phyloP scores from a whole-genome alignment of 2,888 invertebrate genomes.

The Fragum whitleyi region DNA sequence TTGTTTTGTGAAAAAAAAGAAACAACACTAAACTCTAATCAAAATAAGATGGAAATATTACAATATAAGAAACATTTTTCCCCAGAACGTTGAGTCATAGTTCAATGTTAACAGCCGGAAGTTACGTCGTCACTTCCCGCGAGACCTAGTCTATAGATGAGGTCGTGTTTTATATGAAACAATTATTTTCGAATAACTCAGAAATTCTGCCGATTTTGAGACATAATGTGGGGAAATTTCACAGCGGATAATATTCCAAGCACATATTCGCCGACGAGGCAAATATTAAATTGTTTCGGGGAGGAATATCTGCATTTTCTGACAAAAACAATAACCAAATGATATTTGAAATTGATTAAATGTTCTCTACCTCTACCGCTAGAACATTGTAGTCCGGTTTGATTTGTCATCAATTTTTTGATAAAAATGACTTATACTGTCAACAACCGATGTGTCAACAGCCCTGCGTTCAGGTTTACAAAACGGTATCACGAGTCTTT shows the following conservation, averaged over 20 bases:
- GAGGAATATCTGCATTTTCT: neutral
- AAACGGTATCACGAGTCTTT: too few relatives aligned
- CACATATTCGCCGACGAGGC: neutral
- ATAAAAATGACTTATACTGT: too few relatives aligned
- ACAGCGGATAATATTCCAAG: constrained; percentile 8
- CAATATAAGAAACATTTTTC: too few relatives aligned
- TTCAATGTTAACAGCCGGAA: constrained; percentile 10
- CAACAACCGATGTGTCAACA: too few relatives aligned
- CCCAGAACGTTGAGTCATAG: neutral
- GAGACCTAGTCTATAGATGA: neutral
- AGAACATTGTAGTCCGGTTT: too few relatives aligned
- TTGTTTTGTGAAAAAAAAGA: too few relatives aligned
- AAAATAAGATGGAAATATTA: too few relatives aligned
- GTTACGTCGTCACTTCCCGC: neutral
- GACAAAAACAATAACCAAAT: neutral
- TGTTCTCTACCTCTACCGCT: too few relatives aligned
- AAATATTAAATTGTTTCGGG: neutral
- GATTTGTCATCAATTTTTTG: too few relatives aligned
- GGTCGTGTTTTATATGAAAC: constrained; percentile 9
- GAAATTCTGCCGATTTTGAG: constrained; percentile 1
- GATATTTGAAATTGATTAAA: too few relatives aligned
- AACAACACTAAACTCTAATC: too few relatives aligned
- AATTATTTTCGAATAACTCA: constrained; percentile 8
- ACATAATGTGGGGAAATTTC: neutral
- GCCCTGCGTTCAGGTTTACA: too few relatives aligned